Evolutionary conservation across 2,797 vertebrate genomes (phyloP).

Genomic region (Aeoliscus strigatus): DNA sequence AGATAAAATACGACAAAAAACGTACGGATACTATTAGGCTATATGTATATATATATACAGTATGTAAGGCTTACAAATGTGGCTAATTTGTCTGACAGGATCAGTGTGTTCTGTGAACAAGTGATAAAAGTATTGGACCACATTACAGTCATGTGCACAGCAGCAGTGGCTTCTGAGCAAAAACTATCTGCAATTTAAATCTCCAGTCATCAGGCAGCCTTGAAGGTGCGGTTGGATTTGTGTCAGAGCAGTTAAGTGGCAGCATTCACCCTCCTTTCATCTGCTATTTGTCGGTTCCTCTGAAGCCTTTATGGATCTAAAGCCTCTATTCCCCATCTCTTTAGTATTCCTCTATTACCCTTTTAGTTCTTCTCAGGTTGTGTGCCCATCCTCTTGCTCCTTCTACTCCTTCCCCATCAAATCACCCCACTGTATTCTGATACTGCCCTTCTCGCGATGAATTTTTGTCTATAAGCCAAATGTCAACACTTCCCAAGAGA

Average conservation of each 20-base stretch:
- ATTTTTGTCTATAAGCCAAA: conserved; percentile 25
- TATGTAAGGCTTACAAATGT: too few relatives aligned
- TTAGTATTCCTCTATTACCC: conserved; percentile 19
- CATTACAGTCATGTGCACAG: conserved; percentile 2
- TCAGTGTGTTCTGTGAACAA: too few relatives aligned
- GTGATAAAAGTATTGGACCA: too few relatives aligned
- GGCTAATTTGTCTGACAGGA: too few relatives aligned
- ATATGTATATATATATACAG: too few relatives aligned
- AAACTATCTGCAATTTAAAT: conserved; percentile 16
- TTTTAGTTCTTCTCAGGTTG: conserved; percentile 20
- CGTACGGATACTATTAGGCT: too few relatives aligned
- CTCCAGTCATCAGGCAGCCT: conserved; percentile 5
- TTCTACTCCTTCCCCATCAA: background rate
- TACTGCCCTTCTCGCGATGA: conserved; percentile 1
- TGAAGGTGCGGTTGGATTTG: conserved; percentile 10
- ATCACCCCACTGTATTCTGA: conserved; percentile 14
- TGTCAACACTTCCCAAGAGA: conserved; percentile 29
- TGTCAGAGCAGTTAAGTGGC: conserved; percentile 10
- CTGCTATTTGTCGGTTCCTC: conserved; percentile 28
- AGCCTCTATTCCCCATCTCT: conserved; percentile 14
- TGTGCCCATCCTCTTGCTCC: conserved; percentile 10
- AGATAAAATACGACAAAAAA: too few relatives aligned
- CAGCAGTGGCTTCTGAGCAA: too few relatives aligned
- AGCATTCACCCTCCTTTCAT: conserved; percentile 29
- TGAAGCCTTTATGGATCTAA: conserved; percentile 9